Percentiles rank a stretch among this genome's conserved stretches.
Evolutionary conservation across 1,140 invertebrate species (phyloP).

Genomic region (Amyelois transitella): DNA sequence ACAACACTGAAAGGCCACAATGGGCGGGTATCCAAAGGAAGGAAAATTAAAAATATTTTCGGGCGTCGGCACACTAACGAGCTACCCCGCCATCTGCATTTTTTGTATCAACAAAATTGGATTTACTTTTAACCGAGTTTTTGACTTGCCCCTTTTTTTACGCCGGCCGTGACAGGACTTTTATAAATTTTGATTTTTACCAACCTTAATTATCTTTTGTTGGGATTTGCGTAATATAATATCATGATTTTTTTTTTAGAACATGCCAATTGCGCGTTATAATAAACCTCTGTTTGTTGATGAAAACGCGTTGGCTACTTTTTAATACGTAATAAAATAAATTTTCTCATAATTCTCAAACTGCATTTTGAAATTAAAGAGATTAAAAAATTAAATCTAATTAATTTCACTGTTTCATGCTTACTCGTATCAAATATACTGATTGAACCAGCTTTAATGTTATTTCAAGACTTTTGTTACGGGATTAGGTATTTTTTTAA

Average conservation of each 20-base stretch:
- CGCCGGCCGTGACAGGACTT: background rate
- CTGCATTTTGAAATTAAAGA: too few relatives aligned
- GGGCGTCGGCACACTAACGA: conserved; percentile 32
- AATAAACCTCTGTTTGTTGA: too few relatives aligned
- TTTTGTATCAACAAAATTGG: conserved; percentile 36
- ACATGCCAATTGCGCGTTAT: too few relatives aligned
- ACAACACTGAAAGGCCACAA: conserved; percentile 28
- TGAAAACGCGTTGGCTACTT: too few relatives aligned
- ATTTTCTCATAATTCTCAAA: too few relatives aligned
- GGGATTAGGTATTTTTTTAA: too few relatives aligned
- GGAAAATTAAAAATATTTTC: conserved; percentile 58
- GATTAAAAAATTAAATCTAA: too few relatives aligned
- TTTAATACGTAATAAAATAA: too few relatives aligned
- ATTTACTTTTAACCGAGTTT: conserved; percentile 26
- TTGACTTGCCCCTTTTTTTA: conserved; percentile 6
- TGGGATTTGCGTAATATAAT: background rate
- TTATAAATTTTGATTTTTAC: background rate
- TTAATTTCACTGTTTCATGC: too few relatives aligned
- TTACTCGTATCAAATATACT: too few relatives aligned
- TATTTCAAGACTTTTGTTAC: too few relatives aligned
- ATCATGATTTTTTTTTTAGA: background rate
- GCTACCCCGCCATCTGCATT: conserved; percentile 21
- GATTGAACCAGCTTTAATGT: too few relatives aligned
- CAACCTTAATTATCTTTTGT: background rate
- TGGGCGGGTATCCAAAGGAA: conserved; percentile 36